These are phyloP conservation scores for Sarcoramphus papa DNA, from an alignment of 2,797 vertebrate species.

Conservation along the genomic window DNA sequence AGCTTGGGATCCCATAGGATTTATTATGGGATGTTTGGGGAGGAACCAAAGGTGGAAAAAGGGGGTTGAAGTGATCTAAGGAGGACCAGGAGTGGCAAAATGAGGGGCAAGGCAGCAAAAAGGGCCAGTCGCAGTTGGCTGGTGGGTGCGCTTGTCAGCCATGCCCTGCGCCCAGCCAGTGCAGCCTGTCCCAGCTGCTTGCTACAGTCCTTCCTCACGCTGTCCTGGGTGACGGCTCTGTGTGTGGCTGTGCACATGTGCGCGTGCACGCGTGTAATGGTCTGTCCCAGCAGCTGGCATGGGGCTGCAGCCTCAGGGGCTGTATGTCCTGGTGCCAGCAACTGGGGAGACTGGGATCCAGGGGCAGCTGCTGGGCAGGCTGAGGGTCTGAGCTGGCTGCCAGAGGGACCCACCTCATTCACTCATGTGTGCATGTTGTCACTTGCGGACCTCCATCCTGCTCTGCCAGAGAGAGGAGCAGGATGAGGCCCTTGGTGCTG, in stretches of 20 bases:
- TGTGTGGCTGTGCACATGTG: no score
- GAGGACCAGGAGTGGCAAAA: background rate
- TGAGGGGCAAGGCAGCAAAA: background rate
- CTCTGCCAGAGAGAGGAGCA: accelerated
- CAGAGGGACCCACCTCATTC: background rate
- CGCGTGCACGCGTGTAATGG: no score
- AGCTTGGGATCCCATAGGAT: background rate
- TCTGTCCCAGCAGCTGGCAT: background rate
- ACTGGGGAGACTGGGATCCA: background rate
- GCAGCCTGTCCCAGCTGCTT: background rate
- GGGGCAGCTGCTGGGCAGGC: no score
- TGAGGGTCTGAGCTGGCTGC: background rate
- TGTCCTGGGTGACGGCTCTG: background rate
- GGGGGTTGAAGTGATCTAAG: background rate
- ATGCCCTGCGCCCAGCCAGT: background rate
- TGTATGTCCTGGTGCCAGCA: background rate
- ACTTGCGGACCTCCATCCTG: background rate
- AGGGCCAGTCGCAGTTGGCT: no score
- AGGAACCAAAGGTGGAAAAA: background rate
- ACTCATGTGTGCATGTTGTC: background rate
- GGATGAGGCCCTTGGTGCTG: background rate
- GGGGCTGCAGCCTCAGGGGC: background rate
- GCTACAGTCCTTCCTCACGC: background rate
- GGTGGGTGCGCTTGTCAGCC: background rate
- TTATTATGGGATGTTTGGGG: background rate